Percentiles rank a stretch among this genome's conserved stretches.
Conservation (phyloP, 2,113 vertebrate genomes). For the Phylloscopus whistleri region DNA sequence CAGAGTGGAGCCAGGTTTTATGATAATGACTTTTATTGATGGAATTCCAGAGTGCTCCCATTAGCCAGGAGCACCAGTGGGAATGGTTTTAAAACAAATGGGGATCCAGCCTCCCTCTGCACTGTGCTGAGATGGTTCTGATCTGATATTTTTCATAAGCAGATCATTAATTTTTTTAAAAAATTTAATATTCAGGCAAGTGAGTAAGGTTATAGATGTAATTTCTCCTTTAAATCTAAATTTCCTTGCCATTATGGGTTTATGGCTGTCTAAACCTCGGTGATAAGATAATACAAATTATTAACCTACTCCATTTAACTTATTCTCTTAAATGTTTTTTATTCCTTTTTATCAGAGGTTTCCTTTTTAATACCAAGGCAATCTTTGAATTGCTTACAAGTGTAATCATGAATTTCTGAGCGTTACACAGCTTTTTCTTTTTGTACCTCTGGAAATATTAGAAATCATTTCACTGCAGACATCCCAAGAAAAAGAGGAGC, state of each 20-base stretch:
- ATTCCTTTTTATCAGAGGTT: conserved; percentile 28
- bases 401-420: conserved; percentile 31
- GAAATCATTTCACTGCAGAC: neutral
- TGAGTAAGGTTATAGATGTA: neutral
- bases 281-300: conserved; percentile 26
- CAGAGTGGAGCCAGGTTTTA: neutral
- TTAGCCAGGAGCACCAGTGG: neutral
- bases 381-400: conserved; percentile 17
- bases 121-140: neutral
- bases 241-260: neutral
- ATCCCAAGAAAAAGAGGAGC: neutral
- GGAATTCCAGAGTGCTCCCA: neutral
- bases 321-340: conserved; percentile 22
- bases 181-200: neutral
- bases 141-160: neutral
- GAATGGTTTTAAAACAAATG: neutral
- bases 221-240: neutral
- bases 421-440: neutral
- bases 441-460: neutral
- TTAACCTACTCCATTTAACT: conserved; percentile 5
- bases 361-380: neutral
- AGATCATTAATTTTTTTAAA: neutral
- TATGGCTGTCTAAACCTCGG: neutral
- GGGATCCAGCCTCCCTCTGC: neutral
- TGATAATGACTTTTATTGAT: neutral